Percentiles rank a stretch among this genome's conserved stretches.
phyloP scores from a whole-genome alignment of 2,888 invertebrate genomes.

The Metopia argyrocephala region DNA sequence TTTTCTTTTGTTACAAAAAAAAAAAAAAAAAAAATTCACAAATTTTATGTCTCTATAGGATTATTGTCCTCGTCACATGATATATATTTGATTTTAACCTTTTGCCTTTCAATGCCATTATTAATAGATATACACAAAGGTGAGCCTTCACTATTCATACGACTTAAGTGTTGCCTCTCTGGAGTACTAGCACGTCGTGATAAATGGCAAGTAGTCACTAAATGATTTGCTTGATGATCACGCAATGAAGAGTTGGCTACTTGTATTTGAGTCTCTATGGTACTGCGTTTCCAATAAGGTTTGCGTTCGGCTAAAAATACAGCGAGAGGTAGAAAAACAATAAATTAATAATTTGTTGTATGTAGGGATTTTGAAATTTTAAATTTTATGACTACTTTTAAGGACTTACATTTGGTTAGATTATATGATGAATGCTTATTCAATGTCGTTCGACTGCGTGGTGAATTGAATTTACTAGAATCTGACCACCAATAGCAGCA shows the following conservation, averaged over 20 bases:
- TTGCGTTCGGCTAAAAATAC: conserved; percentile 68
- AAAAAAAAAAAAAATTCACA: not conserved
- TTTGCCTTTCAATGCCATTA: conserved; percentile 68
- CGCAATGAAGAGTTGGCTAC: conserved; percentile 66
- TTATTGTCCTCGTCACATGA: conserved; percentile 76
- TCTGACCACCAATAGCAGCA: conserved; percentile 81
- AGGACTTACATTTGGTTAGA: conserved; percentile 44
- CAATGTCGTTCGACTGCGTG: conserved; percentile 55
- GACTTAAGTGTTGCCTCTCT: conserved; percentile 63
- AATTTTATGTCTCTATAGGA: conserved; percentile 57
- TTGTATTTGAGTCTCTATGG: conserved; percentile 77
- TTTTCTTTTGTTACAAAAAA: not conserved
- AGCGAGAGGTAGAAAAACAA: not conserved
- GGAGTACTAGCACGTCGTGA: conserved; percentile 66
- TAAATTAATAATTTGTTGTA: not conserved
- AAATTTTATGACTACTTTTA: no score
- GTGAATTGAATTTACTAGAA: conserved; percentile 70
- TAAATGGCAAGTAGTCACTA: conserved; percentile 44
- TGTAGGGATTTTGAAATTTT: no score
- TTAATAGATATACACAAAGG: conserved; percentile 71
- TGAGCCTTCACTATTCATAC: conserved; percentile 66
- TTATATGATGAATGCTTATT: conserved; percentile 69
- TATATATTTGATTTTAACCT: conserved; percentile 73
- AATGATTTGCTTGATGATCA: conserved; percentile 41
- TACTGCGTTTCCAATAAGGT: conserved; percentile 76